phyloP scores from a whole-genome alignment of 1,140 invertebrate species.

The Cataglyphis hispanica region DNA sequence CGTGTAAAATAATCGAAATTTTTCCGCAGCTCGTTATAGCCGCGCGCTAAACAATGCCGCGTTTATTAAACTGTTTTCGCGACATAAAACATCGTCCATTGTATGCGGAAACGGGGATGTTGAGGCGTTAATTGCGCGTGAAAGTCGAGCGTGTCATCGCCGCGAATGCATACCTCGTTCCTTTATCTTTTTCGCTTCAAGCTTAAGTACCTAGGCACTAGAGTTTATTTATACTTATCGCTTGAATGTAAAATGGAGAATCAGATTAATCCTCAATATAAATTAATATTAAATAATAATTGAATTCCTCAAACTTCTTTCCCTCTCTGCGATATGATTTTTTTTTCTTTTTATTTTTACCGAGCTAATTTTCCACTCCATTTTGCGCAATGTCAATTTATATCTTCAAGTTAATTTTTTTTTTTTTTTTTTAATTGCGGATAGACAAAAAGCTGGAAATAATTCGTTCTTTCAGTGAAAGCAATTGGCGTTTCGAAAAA shows the following conservation, averaged over 20 bases:
- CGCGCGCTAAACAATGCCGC: conserved; percentile 49
- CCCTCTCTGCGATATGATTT: not conserved
- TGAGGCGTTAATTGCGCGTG: conserved; percentile 53
- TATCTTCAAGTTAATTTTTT: not conserved
- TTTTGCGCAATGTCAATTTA: conserved; percentile 8
- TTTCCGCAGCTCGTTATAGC: conserved; percentile 39
- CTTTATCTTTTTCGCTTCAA: conserved; percentile 29
- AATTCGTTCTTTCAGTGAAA: conserved; percentile 9
- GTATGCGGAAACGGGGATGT: not conserved
- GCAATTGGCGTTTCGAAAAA: conserved; percentile 23
- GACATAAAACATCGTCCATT: conserved; percentile 60
- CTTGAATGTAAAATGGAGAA: not conserved
- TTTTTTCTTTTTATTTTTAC: conserved; percentile 16
- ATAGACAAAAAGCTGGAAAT: not conserved
- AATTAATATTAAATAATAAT: conserved; percentile 4
- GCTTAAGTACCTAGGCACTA: not conserved
- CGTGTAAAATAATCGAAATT: conserved; percentile 56
- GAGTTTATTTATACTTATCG: conserved; percentile 41
- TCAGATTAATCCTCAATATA: not conserved
- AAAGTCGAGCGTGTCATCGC: conserved; percentile 42
- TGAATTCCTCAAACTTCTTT: conserved; percentile 26
- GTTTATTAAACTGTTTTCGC: conserved; percentile 67
- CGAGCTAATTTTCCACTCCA: not conserved
- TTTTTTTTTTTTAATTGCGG: too few species aligned
- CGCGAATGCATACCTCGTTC: conserved; percentile 12